phyloP scores from a whole-genome alignment of 2,888 invertebrate genomes.

The Rhodophaea formosa region DNA sequence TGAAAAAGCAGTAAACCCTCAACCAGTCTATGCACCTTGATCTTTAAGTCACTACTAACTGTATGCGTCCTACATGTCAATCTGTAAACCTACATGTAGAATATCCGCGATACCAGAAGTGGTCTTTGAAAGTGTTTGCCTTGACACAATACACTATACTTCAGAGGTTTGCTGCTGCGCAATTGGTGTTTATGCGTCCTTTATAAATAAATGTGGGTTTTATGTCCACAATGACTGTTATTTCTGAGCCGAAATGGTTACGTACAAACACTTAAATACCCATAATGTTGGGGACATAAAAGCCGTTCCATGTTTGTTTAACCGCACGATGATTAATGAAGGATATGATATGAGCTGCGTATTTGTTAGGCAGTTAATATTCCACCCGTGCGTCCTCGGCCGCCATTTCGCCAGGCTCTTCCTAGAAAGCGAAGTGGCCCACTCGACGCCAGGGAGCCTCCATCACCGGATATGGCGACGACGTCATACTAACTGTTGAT shows the following conservation, averaged over 20 bases:
- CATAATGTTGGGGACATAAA: conserved; percentile 9
- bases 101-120: conserved; percentile 11
- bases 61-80: neutral
- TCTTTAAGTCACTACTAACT: conserved; percentile 1
- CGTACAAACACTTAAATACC: conserved; percentile 25
- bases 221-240: conserved; percentile 38
- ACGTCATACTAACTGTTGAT: conserved; percentile 58
- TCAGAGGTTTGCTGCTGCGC: conserved; percentile 37
- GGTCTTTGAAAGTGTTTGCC: conserved; percentile 51
- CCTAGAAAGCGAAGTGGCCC: conserved; percentile 72
- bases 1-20: neutral
- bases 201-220: conserved; percentile 42
- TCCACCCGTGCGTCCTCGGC: conserved; percentile 47
- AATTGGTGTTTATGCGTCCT: conserved; percentile 42
- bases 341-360: conserved; percentile 42
- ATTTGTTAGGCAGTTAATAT: conserved; percentile 56
- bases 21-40: neutral
- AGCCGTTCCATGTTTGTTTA: conserved; percentile 20
- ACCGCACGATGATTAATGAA: conserved; percentile 45
- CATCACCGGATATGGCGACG: conserved; percentile 54
- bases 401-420: conserved; percentile 64
- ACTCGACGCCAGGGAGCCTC: conserved; percentile 52
- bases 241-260: conserved; percentile 31
- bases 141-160: conserved; percentile 52
- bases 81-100: neutral